A percentile compares a stretch with the other conserved stretches of the same genome.
These are phyloP conservation scores for Epinephelus malabaricus DNA, from an alignment of 2,797 vertebrate species.

Conservation along the genomic window DNA sequence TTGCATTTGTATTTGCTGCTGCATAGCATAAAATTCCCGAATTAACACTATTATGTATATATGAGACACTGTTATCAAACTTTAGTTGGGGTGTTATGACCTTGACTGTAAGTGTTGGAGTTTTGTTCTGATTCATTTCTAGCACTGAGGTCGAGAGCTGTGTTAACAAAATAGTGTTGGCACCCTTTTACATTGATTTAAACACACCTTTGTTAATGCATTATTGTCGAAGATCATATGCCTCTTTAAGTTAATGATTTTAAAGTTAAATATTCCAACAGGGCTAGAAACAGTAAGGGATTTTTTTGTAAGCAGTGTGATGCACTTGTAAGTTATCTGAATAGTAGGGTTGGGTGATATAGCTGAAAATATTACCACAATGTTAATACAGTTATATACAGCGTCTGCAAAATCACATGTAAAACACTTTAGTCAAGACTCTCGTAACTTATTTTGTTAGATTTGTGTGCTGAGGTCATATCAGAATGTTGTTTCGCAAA, in stretches of 20 bases:
- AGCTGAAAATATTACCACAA: too few relatives aligned
- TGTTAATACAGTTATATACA: not conserved
- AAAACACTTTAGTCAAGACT: too few relatives aligned
- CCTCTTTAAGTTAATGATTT: not conserved
- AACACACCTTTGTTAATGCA: not conserved
- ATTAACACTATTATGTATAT: too few relatives aligned
- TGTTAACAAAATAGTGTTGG: not conserved
- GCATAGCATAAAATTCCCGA: not conserved
- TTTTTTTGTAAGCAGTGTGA: not conserved
- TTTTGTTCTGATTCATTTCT: not conserved
- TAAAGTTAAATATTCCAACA: not conserved
- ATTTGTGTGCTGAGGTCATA: too few relatives aligned
- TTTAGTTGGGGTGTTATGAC: not conserved
- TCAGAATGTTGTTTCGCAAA: too few relatives aligned
- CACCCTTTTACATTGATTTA: not conserved
- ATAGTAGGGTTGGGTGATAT: not conserved
- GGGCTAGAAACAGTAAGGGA: not conserved
- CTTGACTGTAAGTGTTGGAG: not conserved
- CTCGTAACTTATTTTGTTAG: too few relatives aligned
- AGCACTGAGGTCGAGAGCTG: not conserved
- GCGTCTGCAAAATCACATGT: too few relatives aligned
- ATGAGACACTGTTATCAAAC: conserved; percentile 2
- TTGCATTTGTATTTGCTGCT: not conserved
- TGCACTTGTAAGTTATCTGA: not conserved
- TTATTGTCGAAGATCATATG: not conserved